Conservation (phyloP, 92 coral and sea anemone genomes). For the Anthopleura xanthogrammica region DNA sequence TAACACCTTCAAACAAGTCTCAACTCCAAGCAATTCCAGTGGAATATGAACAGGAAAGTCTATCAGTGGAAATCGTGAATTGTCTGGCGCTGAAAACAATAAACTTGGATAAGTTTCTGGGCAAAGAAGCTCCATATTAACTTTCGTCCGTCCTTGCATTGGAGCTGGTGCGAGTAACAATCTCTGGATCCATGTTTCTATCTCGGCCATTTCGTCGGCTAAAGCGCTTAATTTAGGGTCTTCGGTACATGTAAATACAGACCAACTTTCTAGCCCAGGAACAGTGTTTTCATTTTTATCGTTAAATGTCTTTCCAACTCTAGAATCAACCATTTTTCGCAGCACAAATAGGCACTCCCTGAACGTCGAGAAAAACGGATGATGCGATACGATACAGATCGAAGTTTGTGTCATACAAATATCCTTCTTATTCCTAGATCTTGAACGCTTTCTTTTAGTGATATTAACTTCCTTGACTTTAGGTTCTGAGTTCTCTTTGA, state of each 20-base stretch:
- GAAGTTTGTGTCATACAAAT: slow-evolving; percentile 96
- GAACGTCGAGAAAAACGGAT: slow-evolving; percentile 92
- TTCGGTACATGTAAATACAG: slow-evolving; percentile 92
- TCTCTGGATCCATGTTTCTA: slow-evolving; percentile 97
- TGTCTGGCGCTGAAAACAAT: slow-evolving; percentile 85
- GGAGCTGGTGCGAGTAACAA: slow-evolving; percentile 90
- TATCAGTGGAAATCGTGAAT: slow-evolving; percentile 79
- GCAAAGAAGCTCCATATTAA: slow-evolving; percentile 78
- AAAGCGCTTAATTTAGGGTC: slow-evolving; percentile 88
- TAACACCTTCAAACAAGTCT: slow-evolving; percentile 91
- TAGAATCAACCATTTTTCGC: slow-evolving; percentile 92
- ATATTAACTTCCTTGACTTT: slow-evolving; percentile 33
- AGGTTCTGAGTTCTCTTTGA: slow-evolving; percentile 56
- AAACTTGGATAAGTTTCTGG: slow-evolving; percentile 77
- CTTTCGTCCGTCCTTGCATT: slow-evolving; percentile 80
- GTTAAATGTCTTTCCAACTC: slow-evolving; percentile 54
- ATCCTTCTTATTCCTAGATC: slow-evolving; percentile 58
- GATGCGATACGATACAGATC: slow-evolving; percentile 91
- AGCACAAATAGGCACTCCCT: slow-evolving; percentile 98
- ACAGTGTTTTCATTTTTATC: slow-evolving; percentile 80
- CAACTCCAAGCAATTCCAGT: slow-evolving; percentile 94
- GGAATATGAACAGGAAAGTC: slow-evolving; percentile 99
- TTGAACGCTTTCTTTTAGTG: slow-evolving; percentile 59
- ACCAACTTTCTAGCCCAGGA: slow-evolving; percentile 95
- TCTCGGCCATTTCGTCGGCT: slow-evolving; percentile 82